phyloP scores from a whole-genome alignment of 1,140 invertebrate genomes.

The Trichogramma pretiosum region DNA sequence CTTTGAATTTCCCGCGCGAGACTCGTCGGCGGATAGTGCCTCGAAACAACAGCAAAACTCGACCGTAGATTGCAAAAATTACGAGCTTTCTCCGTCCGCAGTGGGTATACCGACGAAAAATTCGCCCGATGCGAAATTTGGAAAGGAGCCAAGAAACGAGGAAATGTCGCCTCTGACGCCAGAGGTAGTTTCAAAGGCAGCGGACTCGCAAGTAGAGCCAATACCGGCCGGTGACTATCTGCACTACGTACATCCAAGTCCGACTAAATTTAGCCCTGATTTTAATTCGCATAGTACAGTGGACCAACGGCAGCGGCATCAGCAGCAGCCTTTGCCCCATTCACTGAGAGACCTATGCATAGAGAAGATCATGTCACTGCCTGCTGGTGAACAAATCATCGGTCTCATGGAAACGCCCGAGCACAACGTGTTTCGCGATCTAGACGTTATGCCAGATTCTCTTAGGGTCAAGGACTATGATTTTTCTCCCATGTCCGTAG shows the following conservation, averaged over 20 bases:
- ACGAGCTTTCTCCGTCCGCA: too few relatives aligned
- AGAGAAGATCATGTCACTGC: conserved; percentile 53
- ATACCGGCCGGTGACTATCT: conserved; percentile 21
- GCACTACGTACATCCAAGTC: conserved; percentile 19
- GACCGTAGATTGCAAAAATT: too few relatives aligned
- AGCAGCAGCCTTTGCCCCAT: too few relatives aligned
- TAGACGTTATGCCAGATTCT: neutral
- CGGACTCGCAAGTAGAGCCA: too few relatives aligned
- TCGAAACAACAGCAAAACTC: conserved; percentile 29
- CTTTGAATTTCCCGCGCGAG: too few relatives aligned
- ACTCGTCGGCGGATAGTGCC: too few relatives aligned
- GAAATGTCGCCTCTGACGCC: conserved; percentile 15
- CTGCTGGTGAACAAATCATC: conserved; percentile 55
- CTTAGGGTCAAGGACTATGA: too few relatives aligned
- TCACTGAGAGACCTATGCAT: conserved; percentile 51
- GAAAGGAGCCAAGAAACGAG: conserved; percentile 10
- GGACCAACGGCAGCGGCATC: too few relatives aligned
- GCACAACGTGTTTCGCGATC: conserved; percentile 37
- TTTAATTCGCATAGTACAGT: neutral
- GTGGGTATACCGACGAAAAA: conserved; percentile 17
- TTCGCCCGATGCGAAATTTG: conserved; percentile 6
- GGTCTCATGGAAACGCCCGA: conserved; percentile 54
- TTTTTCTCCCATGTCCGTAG: too few relatives aligned
- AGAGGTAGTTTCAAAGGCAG: too few relatives aligned
- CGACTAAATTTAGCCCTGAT: neutral